Evolutionary conservation across 1,140 invertebrate species (phyloP).

Genomic region (Hypothenemus hampei): DNA sequence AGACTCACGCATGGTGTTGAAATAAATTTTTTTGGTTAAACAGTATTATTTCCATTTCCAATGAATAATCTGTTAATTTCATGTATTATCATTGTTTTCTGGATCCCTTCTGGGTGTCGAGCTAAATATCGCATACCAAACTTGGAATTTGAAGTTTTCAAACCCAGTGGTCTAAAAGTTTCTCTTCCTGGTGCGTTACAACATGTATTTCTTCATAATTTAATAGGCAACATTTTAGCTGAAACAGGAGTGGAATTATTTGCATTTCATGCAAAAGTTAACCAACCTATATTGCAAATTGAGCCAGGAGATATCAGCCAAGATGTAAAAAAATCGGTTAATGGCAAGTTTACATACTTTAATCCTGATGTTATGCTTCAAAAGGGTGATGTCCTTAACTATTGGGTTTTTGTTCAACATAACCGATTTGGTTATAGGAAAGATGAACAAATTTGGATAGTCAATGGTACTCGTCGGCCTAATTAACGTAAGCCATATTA

Average conservation of each 20-base stretch:
- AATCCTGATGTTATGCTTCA: conserved; percentile 33
- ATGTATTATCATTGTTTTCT: no score
- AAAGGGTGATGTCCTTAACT: conserved; percentile 36
- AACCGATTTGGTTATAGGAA: conserved; percentile 36
- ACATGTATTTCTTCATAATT: not conserved
- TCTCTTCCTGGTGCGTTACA: conserved; percentile 6
- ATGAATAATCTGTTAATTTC: no score
- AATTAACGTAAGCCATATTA: no score
- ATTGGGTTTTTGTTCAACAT: conserved; percentile 42
- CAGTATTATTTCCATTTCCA: no score
- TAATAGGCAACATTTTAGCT: conserved; percentile 29
- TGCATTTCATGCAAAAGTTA: conserved; percentile 40
- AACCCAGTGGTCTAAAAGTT: conserved; percentile 7
- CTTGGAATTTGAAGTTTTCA: conserved; percentile 7
- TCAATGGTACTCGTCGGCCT: no score
- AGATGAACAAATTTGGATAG: conserved; percentile 33
- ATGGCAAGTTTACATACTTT: conserved; percentile 35
- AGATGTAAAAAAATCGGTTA: conserved; percentile 28
- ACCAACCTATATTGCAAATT: conserved; percentile 29
- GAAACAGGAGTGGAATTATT: conserved; percentile 35
- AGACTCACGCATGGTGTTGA: no score
- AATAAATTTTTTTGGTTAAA: no score
- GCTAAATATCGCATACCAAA: no score
- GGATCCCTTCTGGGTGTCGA: no score
- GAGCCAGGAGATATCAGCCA: conserved; percentile 34